Percentiles rank a stretch among this genome's conserved stretches.
phyloP scores from a whole-genome alignment of 2,797 vertebrate genomes.

The Ctenochaetus hawaiiensis region DNA sequence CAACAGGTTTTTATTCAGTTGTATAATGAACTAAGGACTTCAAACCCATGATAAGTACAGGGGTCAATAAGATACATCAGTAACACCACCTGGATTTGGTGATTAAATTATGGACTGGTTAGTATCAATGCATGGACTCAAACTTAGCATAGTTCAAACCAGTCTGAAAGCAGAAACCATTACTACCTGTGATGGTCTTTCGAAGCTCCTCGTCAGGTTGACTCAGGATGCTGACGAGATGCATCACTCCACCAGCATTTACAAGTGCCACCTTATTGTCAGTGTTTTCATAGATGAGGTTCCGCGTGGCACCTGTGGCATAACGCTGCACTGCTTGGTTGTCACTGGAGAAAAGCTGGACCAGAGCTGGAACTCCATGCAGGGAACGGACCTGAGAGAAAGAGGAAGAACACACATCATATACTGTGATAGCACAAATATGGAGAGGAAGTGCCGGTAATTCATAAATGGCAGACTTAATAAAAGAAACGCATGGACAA shows the following conservation, averaged over 20 bases:
- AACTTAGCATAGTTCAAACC: neutral
- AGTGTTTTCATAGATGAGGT: constrained; percentile 94
- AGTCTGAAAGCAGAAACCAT: neutral
- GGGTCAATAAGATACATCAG: neutral
- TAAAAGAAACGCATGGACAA: neutral
- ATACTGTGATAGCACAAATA: neutral
- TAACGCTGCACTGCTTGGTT: constrained; percentile 94
- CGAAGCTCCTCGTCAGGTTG: constrained; percentile 92
- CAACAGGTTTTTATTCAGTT: neutral
- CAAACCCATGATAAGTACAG: neutral
- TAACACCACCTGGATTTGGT: neutral
- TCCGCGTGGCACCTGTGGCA: constrained; percentile 93
- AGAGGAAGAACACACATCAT: neutral
- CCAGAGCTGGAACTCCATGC: constrained; percentile 90
- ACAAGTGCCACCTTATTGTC: constrained; percentile 94
- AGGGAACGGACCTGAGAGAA: constrained; percentile 88
- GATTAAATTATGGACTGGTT: neutral
- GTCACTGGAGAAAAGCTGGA: constrained; percentile 92
- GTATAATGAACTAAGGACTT: neutral
- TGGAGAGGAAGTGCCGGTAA: neutral
- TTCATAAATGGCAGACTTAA: neutral
- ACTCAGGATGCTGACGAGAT: constrained; percentile 87
- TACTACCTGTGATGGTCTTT: constrained; percentile 94
- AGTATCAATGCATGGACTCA: neutral
- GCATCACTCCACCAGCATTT: constrained; percentile 90